Conservation (phyloP, 2,888 invertebrate species). For the Phengaris arion region DNA sequence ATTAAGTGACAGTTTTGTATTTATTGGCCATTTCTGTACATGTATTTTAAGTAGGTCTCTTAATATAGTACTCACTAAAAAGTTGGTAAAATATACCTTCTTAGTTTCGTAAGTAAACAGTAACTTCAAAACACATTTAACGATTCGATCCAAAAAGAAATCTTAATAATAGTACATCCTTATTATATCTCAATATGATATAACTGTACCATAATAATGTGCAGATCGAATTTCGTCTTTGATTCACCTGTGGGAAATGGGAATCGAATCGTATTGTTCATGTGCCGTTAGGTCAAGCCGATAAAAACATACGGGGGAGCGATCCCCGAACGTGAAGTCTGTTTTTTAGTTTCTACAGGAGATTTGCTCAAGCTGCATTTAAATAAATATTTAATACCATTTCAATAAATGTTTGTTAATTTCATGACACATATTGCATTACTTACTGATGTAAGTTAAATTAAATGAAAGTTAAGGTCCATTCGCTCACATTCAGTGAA, state of each 20-base stretch:
- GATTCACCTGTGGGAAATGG: constrained; percentile 45
- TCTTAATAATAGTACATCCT: not conserved
- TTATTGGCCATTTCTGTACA: not conserved
- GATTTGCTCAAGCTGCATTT: not conserved
- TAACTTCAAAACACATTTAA: too few relatives aligned
- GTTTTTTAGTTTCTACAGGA: constrained; percentile 3
- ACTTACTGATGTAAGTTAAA: too few relatives aligned
- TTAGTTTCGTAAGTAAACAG: too few relatives aligned
- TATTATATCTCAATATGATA: not conserved
- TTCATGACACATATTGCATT: too few relatives aligned
- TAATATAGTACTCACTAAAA: too few relatives aligned
- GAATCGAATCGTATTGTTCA: constrained; percentile 31
- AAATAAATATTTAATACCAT: too few relatives aligned
- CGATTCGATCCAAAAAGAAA: not conserved
- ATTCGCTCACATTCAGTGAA: too few relatives aligned
- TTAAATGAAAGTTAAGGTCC: too few relatives aligned
- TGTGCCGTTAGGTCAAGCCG: constrained; percentile 66
- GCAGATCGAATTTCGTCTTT: not conserved
- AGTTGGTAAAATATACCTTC: too few relatives aligned
- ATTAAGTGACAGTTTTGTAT: not conserved
- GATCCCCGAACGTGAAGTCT: constrained; percentile 50
- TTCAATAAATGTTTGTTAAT: too few relatives aligned
- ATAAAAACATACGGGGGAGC: constrained; percentile 65
- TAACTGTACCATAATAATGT: constrained; percentile 7
- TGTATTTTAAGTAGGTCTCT: not conserved